phyloP scores from a whole-genome alignment of 2,888 invertebrate genomes.

The Lochmaea crataegi region DNA sequence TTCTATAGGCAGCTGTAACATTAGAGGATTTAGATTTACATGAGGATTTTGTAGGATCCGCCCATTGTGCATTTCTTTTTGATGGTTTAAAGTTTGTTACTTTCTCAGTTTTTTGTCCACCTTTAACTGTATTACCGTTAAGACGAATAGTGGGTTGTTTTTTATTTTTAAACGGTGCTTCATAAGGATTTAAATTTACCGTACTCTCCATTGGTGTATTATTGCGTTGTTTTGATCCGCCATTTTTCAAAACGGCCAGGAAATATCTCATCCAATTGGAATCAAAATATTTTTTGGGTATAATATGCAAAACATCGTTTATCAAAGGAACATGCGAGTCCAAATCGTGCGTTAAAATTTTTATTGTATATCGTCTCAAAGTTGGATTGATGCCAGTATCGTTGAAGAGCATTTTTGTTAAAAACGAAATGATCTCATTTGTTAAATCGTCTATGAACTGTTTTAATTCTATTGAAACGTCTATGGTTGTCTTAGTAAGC shows the following conservation, averaged over 20 bases:
- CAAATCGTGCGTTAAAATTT: conserved; percentile 32
- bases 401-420: conserved; percentile 9
- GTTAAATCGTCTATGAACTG: background rate
- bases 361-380: conserved; percentile 22
- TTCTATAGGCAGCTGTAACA: background rate
- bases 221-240: background rate
- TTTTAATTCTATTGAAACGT: background rate
- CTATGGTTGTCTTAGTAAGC: background rate
- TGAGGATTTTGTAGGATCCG: background rate
- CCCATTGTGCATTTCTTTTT: too few relatives aligned
- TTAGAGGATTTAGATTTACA: background rate
- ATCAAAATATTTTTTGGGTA: conserved; percentile 6
- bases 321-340: conserved; percentile 26
- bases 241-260: background rate
- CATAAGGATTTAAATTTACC: background rate
- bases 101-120: background rate
- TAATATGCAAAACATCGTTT: conserved; percentile 8
- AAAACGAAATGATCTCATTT: conserved; percentile 11
- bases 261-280: conserved; percentile 22
- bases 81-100: too few relatives aligned
- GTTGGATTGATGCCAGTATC: background rate
- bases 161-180: background rate
- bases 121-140: background rate
- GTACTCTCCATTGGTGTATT: background rate
- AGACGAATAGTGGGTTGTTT: background rate